Conservation (phyloP, 2,888 invertebrate species). For the Phalera bucephala region DNA sequence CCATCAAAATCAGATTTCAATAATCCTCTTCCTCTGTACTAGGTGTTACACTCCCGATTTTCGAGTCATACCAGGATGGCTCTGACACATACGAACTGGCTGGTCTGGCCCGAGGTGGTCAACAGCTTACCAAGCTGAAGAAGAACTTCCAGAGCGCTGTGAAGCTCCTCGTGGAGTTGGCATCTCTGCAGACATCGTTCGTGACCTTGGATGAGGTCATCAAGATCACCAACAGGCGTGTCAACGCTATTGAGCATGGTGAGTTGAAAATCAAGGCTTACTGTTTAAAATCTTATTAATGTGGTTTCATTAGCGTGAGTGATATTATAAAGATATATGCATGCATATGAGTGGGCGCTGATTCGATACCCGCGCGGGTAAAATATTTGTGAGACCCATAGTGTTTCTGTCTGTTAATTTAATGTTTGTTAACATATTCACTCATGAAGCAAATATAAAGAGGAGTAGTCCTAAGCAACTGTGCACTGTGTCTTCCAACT, state of each 20-base stretch:
- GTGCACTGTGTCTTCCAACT: too few species aligned
- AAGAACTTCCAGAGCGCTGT: conserved; percentile 99
- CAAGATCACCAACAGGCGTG: conserved; percentile 99
- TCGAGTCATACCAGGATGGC: conserved; percentile 96
- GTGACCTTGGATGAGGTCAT: conserved; percentile 99
- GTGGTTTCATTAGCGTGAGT: neutral
- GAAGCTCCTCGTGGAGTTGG: conserved; percentile 96
- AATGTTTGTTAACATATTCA: too few species aligned
- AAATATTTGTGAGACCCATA: too few species aligned
- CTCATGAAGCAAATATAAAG: too few species aligned
- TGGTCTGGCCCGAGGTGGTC: conserved; percentile 98
- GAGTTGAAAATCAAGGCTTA: conserved; percentile 43
- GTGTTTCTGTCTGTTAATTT: too few species aligned
- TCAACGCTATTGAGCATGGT: conserved; percentile 99
- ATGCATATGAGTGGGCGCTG: too few species aligned
- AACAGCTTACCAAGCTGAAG: conserved; percentile 97
- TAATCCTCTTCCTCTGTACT: too few species aligned
- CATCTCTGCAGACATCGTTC: conserved; percentile 99
- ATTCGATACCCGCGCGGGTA: too few species aligned
- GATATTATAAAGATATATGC: too few species aligned
- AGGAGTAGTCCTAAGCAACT: too few species aligned
- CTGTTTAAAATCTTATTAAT: neutral
- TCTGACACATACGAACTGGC: conserved; percentile 98
- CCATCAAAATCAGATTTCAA: too few species aligned
- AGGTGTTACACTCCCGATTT: conserved; percentile 98